Conservation (phyloP, 2,888 invertebrate species). For the Helobdella robusta region DNA sequence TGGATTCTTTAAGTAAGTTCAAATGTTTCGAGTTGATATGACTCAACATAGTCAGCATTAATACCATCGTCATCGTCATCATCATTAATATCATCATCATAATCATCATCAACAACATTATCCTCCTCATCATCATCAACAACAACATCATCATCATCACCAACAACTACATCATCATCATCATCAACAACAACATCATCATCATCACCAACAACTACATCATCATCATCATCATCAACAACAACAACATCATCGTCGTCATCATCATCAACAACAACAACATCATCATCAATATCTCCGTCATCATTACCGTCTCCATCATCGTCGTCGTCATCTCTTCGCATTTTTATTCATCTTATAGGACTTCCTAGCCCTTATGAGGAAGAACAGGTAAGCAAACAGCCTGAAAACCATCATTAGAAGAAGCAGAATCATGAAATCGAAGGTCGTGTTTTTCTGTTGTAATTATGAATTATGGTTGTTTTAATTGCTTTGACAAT, state of each 20-base stretch:
- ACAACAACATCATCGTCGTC: too few relatives aligned
- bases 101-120: too few relatives aligned
- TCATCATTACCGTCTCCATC: too few relatives aligned
- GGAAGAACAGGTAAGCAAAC: constrained; percentile 66
- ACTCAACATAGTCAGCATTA: too few relatives aligned
- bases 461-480: constrained; percentile 15
- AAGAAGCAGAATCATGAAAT: constrained; percentile 62
- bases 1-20: background rate
- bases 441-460: constrained; percentile 47
- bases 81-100: too few relatives aligned
- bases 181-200: background rate
- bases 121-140: too few relatives aligned
- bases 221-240: background rate
- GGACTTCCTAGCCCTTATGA: constrained; percentile 44
- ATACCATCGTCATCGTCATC: too few relatives aligned
- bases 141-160: too few relatives aligned
- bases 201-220: too few relatives aligned
- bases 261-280: background rate
- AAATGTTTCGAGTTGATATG: background rate
- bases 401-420: constrained; percentile 67
- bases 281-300: background rate
- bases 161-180: too few relatives aligned
- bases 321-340: constrained; percentile 1
- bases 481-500: background rate
- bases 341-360: constrained; percentile 23